Percentiles rank a stretch among this genome's conserved stretches.
phyloP scores from a whole-genome alignment of 2,113 vertebrate species.

The Amazona guildingii region DNA sequence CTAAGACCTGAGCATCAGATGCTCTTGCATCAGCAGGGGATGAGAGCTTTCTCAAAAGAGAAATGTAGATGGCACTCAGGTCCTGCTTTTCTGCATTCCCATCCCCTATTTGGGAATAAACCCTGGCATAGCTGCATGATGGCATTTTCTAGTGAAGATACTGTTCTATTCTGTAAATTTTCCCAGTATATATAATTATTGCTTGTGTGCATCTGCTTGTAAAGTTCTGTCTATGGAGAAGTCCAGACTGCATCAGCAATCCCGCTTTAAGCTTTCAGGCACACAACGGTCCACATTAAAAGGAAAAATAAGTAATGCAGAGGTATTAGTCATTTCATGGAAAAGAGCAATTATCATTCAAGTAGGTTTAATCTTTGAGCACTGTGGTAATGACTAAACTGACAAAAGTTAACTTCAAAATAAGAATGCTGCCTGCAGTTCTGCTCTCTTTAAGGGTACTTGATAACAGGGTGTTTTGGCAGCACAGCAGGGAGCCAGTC shows the following conservation, averaged over 20 bases:
- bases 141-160: neutral
- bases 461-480: neutral
- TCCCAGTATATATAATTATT: neutral
- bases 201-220: neutral
- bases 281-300: neutral
- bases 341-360: neutral
- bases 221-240: neutral
- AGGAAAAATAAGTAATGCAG: neutral
- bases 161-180: neutral
- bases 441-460: neutral
- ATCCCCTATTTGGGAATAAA: neutral
- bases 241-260: neutral
- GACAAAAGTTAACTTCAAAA: neutral
- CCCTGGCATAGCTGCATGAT: neutral
- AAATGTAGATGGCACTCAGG: neutral
- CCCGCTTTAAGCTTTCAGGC: neutral
- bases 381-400: slow-evolving; percentile 1
- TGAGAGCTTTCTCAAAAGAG: neutral
- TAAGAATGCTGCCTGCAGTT: neutral
- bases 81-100: neutral
- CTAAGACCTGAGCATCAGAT: neutral
- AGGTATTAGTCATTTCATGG: slow-evolving; percentile 27
- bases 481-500: neutral
- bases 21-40: neutral
- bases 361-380: neutral